Percentiles rank a stretch among this genome's conserved stretches.
Conservation (phyloP, 2,113 vertebrate genomes). For the Dicentrarchus labrax region DNA sequence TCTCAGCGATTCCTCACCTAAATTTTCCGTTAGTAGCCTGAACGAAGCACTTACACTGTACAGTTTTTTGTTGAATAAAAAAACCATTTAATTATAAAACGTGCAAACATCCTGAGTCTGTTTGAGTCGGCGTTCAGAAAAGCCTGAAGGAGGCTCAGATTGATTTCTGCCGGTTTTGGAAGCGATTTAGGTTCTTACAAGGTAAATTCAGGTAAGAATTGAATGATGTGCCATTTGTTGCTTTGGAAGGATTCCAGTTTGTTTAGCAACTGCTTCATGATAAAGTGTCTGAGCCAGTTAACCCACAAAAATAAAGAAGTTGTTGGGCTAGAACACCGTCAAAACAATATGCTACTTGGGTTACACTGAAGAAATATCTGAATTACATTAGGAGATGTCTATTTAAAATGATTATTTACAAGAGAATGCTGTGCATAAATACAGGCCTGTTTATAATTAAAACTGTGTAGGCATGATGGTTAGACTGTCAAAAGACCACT, state of each 20-base stretch:
- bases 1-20: constrained; percentile 72
- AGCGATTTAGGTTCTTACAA: background rate
- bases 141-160: background rate
- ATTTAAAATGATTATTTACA: too few species aligned
- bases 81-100: constrained; percentile 7
- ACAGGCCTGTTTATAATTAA: too few species aligned
- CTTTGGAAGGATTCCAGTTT: background rate
- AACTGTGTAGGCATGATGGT: too few species aligned
- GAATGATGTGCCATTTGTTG: background rate
- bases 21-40: background rate
- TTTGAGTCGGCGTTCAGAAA: constrained; percentile 3
- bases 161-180: background rate
- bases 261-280: background rate
- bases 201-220: background rate
- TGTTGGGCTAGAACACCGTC: background rate
- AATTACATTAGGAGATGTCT: too few species aligned
- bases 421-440: background rate
- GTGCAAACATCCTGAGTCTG: background rate
- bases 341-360: background rate
- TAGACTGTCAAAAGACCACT: too few species aligned
- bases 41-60: constrained; percentile 45
- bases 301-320: background rate
- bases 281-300: background rate
- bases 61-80: constrained; percentile 57
- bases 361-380: too few species aligned